These are phyloP conservation scores for Temnothorax longispinosus DNA, from an alignment of 1,140 invertebrate species.

Conservation along the genomic window DNA sequence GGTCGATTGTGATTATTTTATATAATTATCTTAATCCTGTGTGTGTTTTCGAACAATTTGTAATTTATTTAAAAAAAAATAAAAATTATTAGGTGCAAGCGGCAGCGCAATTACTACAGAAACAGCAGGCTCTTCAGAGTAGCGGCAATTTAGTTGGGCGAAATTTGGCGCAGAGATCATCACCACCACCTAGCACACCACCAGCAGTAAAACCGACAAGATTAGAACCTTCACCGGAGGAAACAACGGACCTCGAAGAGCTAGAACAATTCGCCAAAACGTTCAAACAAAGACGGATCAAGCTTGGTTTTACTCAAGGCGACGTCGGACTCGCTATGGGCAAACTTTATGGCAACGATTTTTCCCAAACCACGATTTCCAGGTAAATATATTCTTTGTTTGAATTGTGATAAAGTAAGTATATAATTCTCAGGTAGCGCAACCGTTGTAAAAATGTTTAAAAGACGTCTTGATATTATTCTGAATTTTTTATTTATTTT, in stretches of 20 bases:
- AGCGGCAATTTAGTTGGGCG: slow-evolving; percentile 80
- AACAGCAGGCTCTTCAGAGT: slow-evolving; percentile 88
- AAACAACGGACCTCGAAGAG: slow-evolving; percentile 97
- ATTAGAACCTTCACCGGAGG: slow-evolving; percentile 93
- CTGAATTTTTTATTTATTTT: not conserved
- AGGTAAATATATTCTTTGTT: slow-evolving; percentile 76
- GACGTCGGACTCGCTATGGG: slow-evolving; percentile 99
- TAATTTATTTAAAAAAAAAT: slow-evolving; percentile 6
- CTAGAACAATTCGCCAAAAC: slow-evolving; percentile 98
- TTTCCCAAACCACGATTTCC: slow-evolving; percentile 99
- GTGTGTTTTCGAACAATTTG: not conserved
- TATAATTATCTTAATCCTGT: slow-evolving; percentile 2
- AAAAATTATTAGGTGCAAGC: slow-evolving; percentile 88
- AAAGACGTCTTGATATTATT: not conserved
- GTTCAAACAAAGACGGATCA: slow-evolving; percentile 98
- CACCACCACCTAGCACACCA: slow-evolving; percentile 83
- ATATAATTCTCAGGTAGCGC: not conserved
- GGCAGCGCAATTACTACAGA: slow-evolving; percentile 93
- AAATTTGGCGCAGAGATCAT: slow-evolving; percentile 82
- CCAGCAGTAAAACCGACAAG: slow-evolving; percentile 85
- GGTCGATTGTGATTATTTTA: not conserved
- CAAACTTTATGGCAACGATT: slow-evolving; percentile 99
- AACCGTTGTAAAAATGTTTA: not conserved
- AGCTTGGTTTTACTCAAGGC: slow-evolving; percentile 99
- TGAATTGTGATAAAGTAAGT: not conserved